These are phyloP conservation scores for Ylistrum balloti DNA, from an alignment of 1,140 invertebrate genomes.

Conservation along the genomic window DNA sequence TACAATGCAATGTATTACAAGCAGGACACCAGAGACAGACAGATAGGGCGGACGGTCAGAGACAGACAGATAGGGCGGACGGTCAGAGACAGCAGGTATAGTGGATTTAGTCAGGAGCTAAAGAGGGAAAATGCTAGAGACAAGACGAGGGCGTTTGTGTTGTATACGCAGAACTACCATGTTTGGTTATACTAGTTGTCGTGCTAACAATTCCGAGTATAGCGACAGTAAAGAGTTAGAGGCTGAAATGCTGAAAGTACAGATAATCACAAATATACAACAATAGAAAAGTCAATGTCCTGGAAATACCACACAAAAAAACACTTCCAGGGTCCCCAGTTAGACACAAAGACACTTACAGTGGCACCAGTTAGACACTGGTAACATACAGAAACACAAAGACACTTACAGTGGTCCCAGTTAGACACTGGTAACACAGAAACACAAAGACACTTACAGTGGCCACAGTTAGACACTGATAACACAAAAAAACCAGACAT, in stretches of 20 bases:
- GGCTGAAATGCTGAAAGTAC: conserved; percentile 27
- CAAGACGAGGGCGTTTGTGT: not conserved
- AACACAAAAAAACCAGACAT: too few species aligned
- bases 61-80: conserved; percentile 24
- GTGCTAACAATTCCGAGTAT: conserved; percentile 6
- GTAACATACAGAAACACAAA: too few species aligned
- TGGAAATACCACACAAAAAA: not conserved
- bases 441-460: too few species aligned
- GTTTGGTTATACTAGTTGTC: not conserved
- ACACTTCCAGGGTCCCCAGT: not conserved
- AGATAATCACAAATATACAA: conserved; percentile 26
- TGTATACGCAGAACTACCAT: conserved; percentile 33
- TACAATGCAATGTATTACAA: not conserved
- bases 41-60: conserved; percentile 29
- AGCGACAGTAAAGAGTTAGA: conserved; percentile 8
- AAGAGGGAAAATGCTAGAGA: not conserved
- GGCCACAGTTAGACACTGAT: too few species aligned
- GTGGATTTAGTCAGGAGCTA: not conserved
- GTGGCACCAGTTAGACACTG: too few species aligned
- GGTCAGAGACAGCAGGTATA: not conserved
- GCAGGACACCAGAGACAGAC: not conserved
- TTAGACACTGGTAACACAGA: too few species aligned
- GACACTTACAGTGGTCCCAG: too few species aligned
- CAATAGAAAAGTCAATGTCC: not conserved
- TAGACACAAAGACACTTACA: too few species aligned